These are phyloP conservation scores for Drosophila takahashii DNA, from an alignment of 1,140 invertebrate genomes.

Conservation along the genomic window DNA sequence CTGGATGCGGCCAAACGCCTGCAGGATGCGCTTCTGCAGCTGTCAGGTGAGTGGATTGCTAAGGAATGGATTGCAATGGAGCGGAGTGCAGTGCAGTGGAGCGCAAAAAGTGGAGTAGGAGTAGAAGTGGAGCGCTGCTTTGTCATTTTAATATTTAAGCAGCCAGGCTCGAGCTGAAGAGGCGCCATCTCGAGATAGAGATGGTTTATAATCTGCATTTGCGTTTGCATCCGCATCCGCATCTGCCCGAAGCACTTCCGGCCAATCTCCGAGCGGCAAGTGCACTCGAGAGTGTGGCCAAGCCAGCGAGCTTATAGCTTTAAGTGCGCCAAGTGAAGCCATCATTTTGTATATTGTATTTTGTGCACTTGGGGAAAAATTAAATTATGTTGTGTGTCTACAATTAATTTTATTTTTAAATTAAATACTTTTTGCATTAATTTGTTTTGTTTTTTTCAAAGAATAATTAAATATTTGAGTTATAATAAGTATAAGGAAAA, in stretches of 20 bases:
- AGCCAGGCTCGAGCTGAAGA: constrained; percentile 46
- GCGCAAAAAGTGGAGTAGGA: constrained; percentile 10
- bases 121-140: constrained; percentile 13
- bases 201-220: constrained; percentile 49
- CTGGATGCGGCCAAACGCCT: constrained; percentile 86
- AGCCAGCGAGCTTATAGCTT: constrained; percentile 40
- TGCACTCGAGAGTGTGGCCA: constrained; percentile 66
- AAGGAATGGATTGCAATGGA: not conserved
- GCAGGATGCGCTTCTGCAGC: constrained; percentile 85
- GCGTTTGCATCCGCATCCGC: constrained; percentile 35
- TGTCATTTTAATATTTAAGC: constrained; percentile 78
- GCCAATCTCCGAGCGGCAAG: constrained; percentile 58
- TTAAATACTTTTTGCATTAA: too few species aligned
- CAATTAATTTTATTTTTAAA: too few species aligned
- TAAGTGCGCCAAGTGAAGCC: constrained; percentile 43
- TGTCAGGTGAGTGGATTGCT: constrained; percentile 86
- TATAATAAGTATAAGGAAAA: too few species aligned
- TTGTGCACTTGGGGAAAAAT: constrained; percentile 16
- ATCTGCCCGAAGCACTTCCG: constrained; percentile 50
- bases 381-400: too few species aligned
- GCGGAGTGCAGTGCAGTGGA: constrained; percentile 1
- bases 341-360: constrained; percentile 52
- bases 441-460: too few species aligned
- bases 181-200: constrained; percentile 31
- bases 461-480: too few species aligned